phyloP scores from a whole-genome alignment of 1,140 invertebrate genomes.

The Zophobas morio region DNA sequence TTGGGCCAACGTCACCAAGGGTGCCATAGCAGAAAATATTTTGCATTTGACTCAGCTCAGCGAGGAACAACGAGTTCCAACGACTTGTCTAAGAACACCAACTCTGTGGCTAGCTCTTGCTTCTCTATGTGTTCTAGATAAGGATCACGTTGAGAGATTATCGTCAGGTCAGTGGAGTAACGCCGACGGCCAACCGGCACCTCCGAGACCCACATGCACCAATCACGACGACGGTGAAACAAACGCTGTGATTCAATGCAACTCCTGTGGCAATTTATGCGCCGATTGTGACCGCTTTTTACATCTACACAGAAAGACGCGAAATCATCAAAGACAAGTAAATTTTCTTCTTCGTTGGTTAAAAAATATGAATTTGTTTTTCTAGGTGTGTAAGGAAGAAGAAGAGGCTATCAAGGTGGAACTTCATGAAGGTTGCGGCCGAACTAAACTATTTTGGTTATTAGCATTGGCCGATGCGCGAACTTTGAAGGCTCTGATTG shows the following conservation, averaged over 20 bases:
- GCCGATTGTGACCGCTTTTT: slow-evolving; percentile 96
- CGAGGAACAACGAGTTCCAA: slow-evolving; percentile 81
- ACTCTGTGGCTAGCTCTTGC: slow-evolving; percentile 94
- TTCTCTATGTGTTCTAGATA: slow-evolving; percentile 92
- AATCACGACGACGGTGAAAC: slow-evolving; percentile 99
- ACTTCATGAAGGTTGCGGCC: slow-evolving; percentile 95
- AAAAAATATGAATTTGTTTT: neutral
- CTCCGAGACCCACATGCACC: slow-evolving; percentile 85
- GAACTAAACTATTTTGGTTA: slow-evolving; percentile 96
- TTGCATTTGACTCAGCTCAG: slow-evolving; percentile 87
- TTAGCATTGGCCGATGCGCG: slow-evolving; percentile 92
- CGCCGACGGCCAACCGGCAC: slow-evolving; percentile 72
- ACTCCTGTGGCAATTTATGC: slow-evolving; percentile 92
- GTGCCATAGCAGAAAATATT: slow-evolving; percentile 93
- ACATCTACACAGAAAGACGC: slow-evolving; percentile 91
- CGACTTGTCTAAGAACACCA: slow-evolving; percentile 84
- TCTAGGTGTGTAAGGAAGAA: slow-evolving; percentile 91
- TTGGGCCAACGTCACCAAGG: slow-evolving; percentile 91
- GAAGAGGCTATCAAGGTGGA: slow-evolving; percentile 95
- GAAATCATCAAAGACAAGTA: slow-evolving; percentile 90
- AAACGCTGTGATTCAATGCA: slow-evolving; percentile 93
- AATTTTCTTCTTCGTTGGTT: neutral
- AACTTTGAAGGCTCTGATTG: slow-evolving; percentile 93
- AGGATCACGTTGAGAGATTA: slow-evolving; percentile 89
- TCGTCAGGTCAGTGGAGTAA: slow-evolving; percentile 76